Conservation (phyloP, 2,888 invertebrate species). For the Protophormia terraenovae region DNA sequence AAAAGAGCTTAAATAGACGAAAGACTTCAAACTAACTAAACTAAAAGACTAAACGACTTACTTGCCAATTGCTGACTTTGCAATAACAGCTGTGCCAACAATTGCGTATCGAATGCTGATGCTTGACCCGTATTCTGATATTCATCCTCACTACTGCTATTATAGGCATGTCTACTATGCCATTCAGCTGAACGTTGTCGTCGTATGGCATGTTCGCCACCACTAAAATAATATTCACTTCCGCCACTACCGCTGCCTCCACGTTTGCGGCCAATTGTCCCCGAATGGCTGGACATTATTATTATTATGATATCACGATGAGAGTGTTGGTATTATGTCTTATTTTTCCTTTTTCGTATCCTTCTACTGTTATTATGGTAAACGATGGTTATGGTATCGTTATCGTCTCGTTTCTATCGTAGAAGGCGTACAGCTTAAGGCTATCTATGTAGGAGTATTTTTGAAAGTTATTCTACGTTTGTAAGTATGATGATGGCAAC, state of each 20-base stretch:
- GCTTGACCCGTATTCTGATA: conserved; percentile 81
- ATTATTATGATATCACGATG: conserved; percentile 74
- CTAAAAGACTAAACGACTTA: conserved; percentile 77
- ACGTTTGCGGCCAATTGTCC: conserved; percentile 81
- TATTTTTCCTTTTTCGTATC: neutral
- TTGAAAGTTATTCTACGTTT: conserved; percentile 16
- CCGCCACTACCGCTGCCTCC: conserved; percentile 77
- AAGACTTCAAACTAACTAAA: neutral
- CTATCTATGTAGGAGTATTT: conserved; percentile 64
- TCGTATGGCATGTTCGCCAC: conserved; percentile 80
- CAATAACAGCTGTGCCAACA: conserved; percentile 83
- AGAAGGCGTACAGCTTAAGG: conserved; percentile 61
- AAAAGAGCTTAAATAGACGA: conserved; percentile 25
- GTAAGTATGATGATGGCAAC: conserved; percentile 28
- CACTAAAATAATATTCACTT: conserved; percentile 78
- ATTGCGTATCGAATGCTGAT: conserved; percentile 83
- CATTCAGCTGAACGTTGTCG: conserved; percentile 84
- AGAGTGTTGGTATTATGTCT: conserved; percentile 33
- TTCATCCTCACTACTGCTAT: conserved; percentile 84
- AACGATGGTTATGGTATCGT: too few relatives aligned
- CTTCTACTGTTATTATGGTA: neutral
- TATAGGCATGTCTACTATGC: conserved; percentile 83
- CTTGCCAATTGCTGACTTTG: conserved; percentile 84
- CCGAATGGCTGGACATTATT: conserved; percentile 81
- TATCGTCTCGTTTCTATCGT: conserved; percentile 13